Conservation (phyloP, 2,797 vertebrate species). For the Pipistrellus kuhlii region DNA sequence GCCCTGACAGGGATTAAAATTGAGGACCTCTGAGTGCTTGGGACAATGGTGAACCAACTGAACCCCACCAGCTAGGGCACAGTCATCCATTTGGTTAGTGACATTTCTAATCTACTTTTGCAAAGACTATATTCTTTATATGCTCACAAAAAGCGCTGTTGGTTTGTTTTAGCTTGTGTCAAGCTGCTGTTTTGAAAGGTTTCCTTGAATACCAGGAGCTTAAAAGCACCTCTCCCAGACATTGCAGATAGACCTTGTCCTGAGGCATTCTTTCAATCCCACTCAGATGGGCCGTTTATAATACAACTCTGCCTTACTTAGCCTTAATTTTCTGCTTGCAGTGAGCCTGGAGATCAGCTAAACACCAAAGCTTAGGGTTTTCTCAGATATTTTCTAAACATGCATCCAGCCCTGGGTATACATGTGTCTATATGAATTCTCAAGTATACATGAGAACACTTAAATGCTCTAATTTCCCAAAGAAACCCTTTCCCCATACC, state of each 20-base stretch:
- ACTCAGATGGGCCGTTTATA: neutral
- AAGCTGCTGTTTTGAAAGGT: neutral
- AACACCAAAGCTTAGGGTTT: neutral
- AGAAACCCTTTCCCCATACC: neutral
- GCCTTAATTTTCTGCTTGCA: constrained; percentile 6
- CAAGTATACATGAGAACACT: neutral
- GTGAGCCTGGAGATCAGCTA: neutral
- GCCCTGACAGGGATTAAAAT: too few species aligned
- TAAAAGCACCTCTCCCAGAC: neutral
- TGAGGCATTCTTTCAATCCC: neutral
- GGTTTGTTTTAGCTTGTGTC: neutral
- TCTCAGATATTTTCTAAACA: neutral
- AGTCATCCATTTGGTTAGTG: neutral
- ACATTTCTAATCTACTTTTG: neutral
- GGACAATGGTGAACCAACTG: too few species aligned
- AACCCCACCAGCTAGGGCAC: too few species aligned
- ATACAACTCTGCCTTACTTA: neutral
- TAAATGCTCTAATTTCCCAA: neutral
- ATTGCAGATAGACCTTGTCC: neutral
- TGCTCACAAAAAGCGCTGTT: neutral
- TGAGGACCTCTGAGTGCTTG: too few species aligned
- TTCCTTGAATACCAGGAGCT: neutral
- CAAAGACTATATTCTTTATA: neutral
- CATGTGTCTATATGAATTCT: neutral
- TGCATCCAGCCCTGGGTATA: neutral